Base-by-base conservation (phyloP, 1,140 invertebrate species). In the Tribolium castaneum region DNA sequence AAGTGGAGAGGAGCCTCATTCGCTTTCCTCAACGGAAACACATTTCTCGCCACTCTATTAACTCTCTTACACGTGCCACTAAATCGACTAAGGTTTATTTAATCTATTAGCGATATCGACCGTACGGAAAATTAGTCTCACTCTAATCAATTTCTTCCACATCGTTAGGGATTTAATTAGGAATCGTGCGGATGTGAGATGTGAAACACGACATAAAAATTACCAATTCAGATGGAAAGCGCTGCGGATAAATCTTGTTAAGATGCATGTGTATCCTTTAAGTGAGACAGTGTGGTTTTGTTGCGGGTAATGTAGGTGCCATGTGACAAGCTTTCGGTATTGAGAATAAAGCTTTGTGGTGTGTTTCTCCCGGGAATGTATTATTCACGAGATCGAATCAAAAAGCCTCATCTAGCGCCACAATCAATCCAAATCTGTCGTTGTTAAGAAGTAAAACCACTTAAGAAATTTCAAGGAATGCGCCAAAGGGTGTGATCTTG, bases 21-120 rank as follows among this genome's bases (percentile, higher is more conserved):
- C 25, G 51, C 52, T 71, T 54, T 59, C 51, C 52, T 45, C 66
- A 16, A 70, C 76, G 76, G 76, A 78, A 78, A 78, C 76, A 78
- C 76, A 78, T 78, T 78, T 78, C 76, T 78, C 76, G 70, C 70
- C 76, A 78, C 76, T 71, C 76, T 78, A 78, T 78, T 78, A 78
- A 78, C 76, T 78, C 76, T 45, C 76, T 72, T 78, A 71, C 76
- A 54, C 76, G 62, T 78, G 54, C 66, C 39, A 62, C 66, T 78
- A 78, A 78, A 78, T 78, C 76, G 76, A 78, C 52, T 78, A 78
- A 72, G 52, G 66, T 78, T 78, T 78, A 78, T 78, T 70, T 78
- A 78, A 78, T 78, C 76, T 78, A 73, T 78, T 73, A 70, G 56
- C 39, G 75, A 51, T 76, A 76, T 76, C 75, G 54, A 76, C 59